These are phyloP conservation scores for Drosophila emarginata DNA, from an alignment of 2,888 invertebrate species.

Conservation along the genomic window DNA sequence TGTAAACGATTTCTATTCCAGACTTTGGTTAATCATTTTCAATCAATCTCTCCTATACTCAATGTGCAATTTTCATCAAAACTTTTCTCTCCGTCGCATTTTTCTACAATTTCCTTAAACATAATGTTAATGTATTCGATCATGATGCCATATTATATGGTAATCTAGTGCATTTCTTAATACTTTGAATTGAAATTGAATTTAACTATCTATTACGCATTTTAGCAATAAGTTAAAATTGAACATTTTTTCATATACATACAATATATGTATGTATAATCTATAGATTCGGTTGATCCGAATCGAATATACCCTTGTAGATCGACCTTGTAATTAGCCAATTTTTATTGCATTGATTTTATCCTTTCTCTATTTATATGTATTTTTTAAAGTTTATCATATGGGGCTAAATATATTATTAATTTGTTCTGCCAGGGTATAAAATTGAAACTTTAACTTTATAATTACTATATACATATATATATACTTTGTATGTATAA, in stretches of 20 bases:
- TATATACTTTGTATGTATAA: slow-evolving; percentile 39
- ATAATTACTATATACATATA: slow-evolving; percentile 27
- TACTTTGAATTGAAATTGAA: slow-evolving; percentile 1
- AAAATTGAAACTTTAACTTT: slow-evolving; percentile 25
- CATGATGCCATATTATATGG: slow-evolving; percentile 19
- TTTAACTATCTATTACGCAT: slow-evolving; percentile 3
- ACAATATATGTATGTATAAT: background rate
- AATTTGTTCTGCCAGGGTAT: slow-evolving; percentile 8
- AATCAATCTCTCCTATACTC: slow-evolving; percentile 14
- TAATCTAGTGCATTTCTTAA: slow-evolving; percentile 3
- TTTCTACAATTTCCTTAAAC: slow-evolving; percentile 7
- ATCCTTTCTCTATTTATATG: background rate
- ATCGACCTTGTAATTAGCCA: background rate
- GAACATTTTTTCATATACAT: background rate
- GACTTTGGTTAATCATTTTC: slow-evolving; percentile 8
- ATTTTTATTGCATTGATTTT: background rate
- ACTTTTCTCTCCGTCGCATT: slow-evolving; percentile 20
- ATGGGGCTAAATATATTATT: slow-evolving; percentile 3
- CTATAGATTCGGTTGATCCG: slow-evolving; percentile 11
- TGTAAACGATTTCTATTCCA: background rate
- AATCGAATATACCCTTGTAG: slow-evolving; percentile 12
- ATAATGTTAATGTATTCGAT: slow-evolving; percentile 3
- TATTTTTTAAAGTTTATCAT: no score
- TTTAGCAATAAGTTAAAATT: slow-evolving; percentile 9
- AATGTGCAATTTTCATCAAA: slow-evolving; percentile 23